Percentiles rank a stretch among this genome's conserved stretches.
Evolutionary conservation across 92 coral and sea anemone species (phyloP).

Genomic region (Umimayanthus kanabou): DNA sequence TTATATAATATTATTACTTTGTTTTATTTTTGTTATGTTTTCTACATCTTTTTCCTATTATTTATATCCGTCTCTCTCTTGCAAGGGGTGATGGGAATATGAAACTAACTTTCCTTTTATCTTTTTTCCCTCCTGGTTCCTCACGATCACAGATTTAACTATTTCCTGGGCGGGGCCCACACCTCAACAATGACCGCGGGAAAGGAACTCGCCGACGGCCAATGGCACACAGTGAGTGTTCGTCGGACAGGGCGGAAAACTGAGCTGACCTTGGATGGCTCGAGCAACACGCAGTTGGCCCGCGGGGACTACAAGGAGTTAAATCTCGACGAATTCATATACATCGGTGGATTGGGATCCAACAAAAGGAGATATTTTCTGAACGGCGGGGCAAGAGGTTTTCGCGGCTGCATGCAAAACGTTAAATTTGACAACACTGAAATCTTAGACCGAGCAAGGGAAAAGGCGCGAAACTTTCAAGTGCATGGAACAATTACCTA

Average conservation of each 20-base stretch:
- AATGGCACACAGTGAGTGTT: conserved; percentile 80
- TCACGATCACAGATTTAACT: conserved; percentile 43
- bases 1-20: too few relatives aligned
- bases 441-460: conserved; percentile 50
- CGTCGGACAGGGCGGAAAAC: conserved; percentile 55
- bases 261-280: conserved; percentile 51
- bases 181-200: conserved; percentile 52
- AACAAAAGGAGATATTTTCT: conserved; percentile 1
- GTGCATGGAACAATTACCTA: conserved; percentile 56
- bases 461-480: conserved; percentile 34
- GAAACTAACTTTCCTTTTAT: too few relatives aligned
- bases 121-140: not conserved
- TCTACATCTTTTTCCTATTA: too few relatives aligned
- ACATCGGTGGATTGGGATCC: conserved; percentile 74
- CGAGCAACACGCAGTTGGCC: conserved; percentile 15
- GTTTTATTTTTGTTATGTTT: too few relatives aligned
- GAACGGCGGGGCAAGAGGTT: conserved; percentile 42
- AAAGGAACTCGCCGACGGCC: conserved; percentile 68
- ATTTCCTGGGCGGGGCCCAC: conserved; percentile 68
- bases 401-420: conserved; percentile 77
- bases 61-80: too few relatives aligned
- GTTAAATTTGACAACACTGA: conserved; percentile 61
- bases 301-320: conserved; percentile 53
- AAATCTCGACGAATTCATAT: conserved; percentile 58
- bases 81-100: too few relatives aligned